phyloP scores from a whole-genome alignment of 37 sponge, comb jelly and placozoan species.

The Haliclona indistincta region DNA sequence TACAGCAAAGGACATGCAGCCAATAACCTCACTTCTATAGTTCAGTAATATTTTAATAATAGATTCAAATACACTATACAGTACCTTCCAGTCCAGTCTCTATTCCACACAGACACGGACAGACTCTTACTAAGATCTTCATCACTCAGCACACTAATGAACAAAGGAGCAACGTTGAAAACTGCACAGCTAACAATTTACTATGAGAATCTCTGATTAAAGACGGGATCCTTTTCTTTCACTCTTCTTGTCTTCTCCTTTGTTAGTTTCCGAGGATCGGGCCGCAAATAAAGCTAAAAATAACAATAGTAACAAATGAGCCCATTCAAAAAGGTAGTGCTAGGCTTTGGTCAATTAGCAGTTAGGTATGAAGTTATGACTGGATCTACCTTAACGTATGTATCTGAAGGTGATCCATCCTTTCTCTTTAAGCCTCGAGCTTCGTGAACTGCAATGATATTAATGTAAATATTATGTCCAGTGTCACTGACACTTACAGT shows the following conservation, averaged over 20 bases:
- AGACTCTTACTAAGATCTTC: constrained; percentile 56
- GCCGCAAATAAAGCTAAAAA: constrained; percentile 64
- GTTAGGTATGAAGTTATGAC: background rate
- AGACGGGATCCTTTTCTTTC: constrained; percentile 61
- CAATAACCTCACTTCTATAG: constrained; percentile 71
- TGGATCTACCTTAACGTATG: constrained; percentile 64
- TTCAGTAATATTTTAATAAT: background rate
- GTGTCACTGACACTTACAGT: too few species aligned
- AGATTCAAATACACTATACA: constrained; percentile 3
- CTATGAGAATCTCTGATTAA: constrained; percentile 71
- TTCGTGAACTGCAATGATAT: constrained; percentile 68
- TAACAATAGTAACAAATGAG: too few species aligned
- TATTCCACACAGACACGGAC: constrained; percentile 64
- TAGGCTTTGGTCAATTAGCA: too few species aligned
- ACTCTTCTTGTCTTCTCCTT: constrained; percentile 70
- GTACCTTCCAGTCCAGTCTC: constrained; percentile 45
- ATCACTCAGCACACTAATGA: constrained; percentile 40
- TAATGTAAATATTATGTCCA: too few species aligned
- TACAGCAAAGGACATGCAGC: constrained; percentile 73
- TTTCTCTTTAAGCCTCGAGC: constrained; percentile 56
- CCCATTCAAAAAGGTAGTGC: too few species aligned
- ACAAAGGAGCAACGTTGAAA: background rate
- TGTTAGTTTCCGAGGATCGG: constrained; percentile 68
- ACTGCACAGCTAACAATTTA: background rate
- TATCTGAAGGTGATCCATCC: constrained; percentile 29